phyloP scores from a whole-genome alignment of 2,113 vertebrate genomes.

The Passer montanus region DNA sequence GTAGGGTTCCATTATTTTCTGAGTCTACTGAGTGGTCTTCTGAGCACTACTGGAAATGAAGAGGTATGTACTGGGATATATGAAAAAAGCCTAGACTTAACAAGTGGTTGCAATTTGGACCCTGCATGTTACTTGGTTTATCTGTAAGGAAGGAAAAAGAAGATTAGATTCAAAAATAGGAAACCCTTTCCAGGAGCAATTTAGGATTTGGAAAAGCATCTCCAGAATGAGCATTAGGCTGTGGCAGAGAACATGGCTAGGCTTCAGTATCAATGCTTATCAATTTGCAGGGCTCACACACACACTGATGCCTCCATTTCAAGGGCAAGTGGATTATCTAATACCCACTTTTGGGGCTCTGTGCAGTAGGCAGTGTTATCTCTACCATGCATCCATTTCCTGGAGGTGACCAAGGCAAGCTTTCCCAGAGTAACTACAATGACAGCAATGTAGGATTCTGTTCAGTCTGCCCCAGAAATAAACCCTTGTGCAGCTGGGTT shows the following conservation, averaged over 20 bases:
- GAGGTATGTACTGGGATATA: not conserved
- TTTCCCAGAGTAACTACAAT: not conserved
- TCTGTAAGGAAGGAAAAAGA: not conserved
- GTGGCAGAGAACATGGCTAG: not conserved
- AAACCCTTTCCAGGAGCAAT: not conserved
- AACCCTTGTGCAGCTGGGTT: not conserved
- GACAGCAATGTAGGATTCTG: not conserved
- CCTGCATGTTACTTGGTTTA: not conserved
- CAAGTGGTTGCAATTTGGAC: not conserved
- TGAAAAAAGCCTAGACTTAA: not conserved
- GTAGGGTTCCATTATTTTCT: not conserved
- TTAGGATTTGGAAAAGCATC: not conserved
- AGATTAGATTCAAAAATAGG: not conserved
- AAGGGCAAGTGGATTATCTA: not conserved
- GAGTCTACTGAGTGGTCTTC: not conserved
- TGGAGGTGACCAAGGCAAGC: not conserved
- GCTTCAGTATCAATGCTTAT: not conserved
- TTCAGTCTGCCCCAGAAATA: not conserved
- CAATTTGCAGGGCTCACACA: not conserved
- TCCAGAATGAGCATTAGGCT: not conserved
- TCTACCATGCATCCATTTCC: not conserved
- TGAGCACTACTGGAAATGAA: not conserved
- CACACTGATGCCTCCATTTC: not conserved
- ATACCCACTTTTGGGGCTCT: not conserved
- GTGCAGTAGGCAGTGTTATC: not conserved